These are phyloP conservation scores for Scophthalmus maximus DNA, from an alignment of 2,113 vertebrate species.

Conservation along the genomic window DNA sequence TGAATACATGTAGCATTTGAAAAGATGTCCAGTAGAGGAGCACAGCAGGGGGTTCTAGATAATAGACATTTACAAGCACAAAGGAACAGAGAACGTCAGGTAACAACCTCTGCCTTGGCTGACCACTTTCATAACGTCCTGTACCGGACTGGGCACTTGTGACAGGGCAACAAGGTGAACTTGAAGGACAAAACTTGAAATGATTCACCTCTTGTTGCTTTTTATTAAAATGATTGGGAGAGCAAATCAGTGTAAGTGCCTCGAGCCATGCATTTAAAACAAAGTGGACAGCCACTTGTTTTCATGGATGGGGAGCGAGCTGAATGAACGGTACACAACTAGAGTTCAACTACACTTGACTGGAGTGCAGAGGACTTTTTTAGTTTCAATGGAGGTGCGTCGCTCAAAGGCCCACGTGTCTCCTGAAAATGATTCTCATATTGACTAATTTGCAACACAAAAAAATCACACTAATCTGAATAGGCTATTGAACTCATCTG, in stretches of 20 bases:
- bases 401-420: background rate
- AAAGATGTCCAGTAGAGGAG: too few species aligned
- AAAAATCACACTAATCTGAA: background rate
- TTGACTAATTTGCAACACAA: background rate
- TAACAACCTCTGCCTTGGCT: conserved; percentile 1
- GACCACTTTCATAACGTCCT: conserved; percentile 29
- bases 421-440: conserved; percentile 1
- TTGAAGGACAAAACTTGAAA: conserved; percentile 49
- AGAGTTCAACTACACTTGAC: conserved; percentile 42
- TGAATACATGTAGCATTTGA: background rate
- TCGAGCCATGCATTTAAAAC: conserved; percentile 43
- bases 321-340: conserved; percentile 36
- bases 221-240: conserved; percentile 57
- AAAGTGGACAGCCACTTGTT: conserved; percentile 59
- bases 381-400: background rate
- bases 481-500: background rate
- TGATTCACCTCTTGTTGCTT: conserved; percentile 60
- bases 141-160: conserved; percentile 17
- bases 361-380: conserved; percentile 39
- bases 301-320: conserved; percentile 30
- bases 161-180: conserved; percentile 32
- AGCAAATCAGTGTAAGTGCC: conserved; percentile 45
- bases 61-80: conserved; percentile 1
- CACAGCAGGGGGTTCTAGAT: background rate
- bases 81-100: background rate